Evolutionary conservation across 2,888 invertebrate genomes (phyloP), one percentile per base, ranked within the genome.

Genomic region (Rhorus exstirpatorius): DNA sequence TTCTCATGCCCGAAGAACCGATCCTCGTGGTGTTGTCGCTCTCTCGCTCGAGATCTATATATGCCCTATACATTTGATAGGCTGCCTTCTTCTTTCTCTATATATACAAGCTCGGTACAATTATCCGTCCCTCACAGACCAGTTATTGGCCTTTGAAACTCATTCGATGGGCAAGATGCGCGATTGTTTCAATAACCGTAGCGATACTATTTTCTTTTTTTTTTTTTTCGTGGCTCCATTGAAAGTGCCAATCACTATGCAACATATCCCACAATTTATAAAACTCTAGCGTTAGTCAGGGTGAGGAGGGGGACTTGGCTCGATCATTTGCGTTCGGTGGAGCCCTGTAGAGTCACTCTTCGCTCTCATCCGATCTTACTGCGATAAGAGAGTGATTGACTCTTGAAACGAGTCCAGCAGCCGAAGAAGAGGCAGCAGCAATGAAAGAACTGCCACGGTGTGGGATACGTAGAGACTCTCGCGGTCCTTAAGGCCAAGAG

Each of bases 381-480:
- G 79, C 84, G 90, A 90, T 90, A 89, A 89, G 87, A 87, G 87
- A 87, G 87, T 90, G 90, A 90, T 90, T 89, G 90, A 90, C 90
- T 89, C 86, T 87, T 89, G 89, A 89, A 89, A 90, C 87, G 88
- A 83, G 84, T 85, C 80, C 82, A 83, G 76, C 71, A 67, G 72
- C 75, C 71, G 58, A 79, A 65, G 80, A 55, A 81, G 83, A 72
- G 67, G 65, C 44, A 53, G 51, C 44, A 72, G 61, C 55, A 74
- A 58, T 61, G 78, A 79, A 82, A 75, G 65, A 60, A 72, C 72
- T 74, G 51, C 68, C 61, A 35, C 74, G 74, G 26, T 74, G 49
- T 58, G 67, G 81, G 68, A 77, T 78, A 74, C 68, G 53, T 70
- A 46, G 74, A 75, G 70, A 60, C 60, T 77, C 80, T 83, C 61